Evolutionary conservation across 2,113 vertebrate genomes (phyloP), one percentile per base, ranked within the genome.

Genomic region (Tinamus guttatus): DNA sequence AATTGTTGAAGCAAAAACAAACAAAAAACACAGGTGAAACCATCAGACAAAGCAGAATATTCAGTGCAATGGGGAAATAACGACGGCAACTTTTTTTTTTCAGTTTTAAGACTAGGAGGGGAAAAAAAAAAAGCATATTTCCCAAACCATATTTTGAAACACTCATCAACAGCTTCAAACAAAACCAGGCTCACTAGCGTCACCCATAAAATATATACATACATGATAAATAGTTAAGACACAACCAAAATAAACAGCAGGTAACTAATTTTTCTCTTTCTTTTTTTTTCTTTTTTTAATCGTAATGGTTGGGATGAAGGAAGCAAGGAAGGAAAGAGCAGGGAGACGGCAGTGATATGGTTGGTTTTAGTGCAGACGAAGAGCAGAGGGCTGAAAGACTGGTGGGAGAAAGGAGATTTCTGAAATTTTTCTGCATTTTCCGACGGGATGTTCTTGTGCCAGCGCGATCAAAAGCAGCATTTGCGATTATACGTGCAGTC

Each of bases 21-120:
- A 97, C 17, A 56, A 17, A 56, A 56, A 54, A 8, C 98, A 97
- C 98, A 97, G 96, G 91, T 97, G 97, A 97, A 97, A 97, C 96
- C 97, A 97, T 98, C 97, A 97, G 96, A 94, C 74, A 92, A 96
- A 98, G 98, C 97, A 98, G 98, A 97, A 98, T 97, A 97, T 98
- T 99, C 99, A 99, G 99, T 99, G 99, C 98, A 99, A 99, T 97
- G 98, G 98, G 94, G 92, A 93, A 94, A 89, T 27, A 38, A 89
- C 45, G 77, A 84, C 58, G 93, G 94, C 95, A 98, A 98, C 96
- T 92, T 95, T 98, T 49, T 49, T 49, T 21, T 49, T 49, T 98
- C 96, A 98, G 98, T 98, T 98, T 98, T 98, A 98, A 98, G 98
- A 98, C 98, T 97, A 98, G 96, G 94, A 88, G 19, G 47, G 47